phyloP scores from a whole-genome alignment of 2,113 vertebrate genomes.

The Apaloderma vittatum region DNA sequence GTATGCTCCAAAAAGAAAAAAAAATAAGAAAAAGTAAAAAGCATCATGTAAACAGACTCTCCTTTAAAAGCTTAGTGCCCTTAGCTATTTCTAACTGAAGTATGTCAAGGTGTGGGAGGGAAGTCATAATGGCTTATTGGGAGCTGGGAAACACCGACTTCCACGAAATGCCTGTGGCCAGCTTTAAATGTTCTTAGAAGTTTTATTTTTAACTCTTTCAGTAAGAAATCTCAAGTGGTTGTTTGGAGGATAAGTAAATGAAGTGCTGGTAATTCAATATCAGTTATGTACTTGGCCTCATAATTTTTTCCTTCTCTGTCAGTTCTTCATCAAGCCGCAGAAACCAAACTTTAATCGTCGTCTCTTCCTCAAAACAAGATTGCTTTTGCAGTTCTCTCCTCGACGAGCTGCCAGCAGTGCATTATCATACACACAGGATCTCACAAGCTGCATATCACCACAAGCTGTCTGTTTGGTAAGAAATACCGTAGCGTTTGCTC shows the following conservation, averaged over 20 bases:
- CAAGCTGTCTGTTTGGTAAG: conserved; percentile 31
- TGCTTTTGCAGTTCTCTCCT: conserved; percentile 38
- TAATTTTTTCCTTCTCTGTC: not conserved
- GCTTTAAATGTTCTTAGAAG: conserved; percentile 34
- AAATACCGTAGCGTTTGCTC: conserved; percentile 6
- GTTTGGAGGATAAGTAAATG: conserved; percentile 35
- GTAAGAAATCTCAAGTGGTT: conserved; percentile 14
- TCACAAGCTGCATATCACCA: not conserved
- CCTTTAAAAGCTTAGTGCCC: not conserved
- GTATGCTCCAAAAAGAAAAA: not conserved
- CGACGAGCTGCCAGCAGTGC: conserved; percentile 30
- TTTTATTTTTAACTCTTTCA: conserved; percentile 57
- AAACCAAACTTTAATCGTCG: conserved; percentile 31
- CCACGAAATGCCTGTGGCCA: conserved; percentile 20
- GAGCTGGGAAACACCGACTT: conserved; percentile 52
- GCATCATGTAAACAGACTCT: not conserved
- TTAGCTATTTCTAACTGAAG: conserved; percentile 32
- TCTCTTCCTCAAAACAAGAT: conserved; percentile 34
- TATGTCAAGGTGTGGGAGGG: conserved; percentile 45
- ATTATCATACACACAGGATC: not conserved
- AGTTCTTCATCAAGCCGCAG: conserved; percentile 35
- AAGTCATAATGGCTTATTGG: not conserved
- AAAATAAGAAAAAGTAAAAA: not conserved
- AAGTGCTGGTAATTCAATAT: conserved; percentile 39
- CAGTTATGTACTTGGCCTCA: not conserved